These are phyloP conservation scores for Lagocephalus sceleratus DNA, from an alignment of 2,797 vertebrate genomes.

Conservation along the genomic window DNA sequence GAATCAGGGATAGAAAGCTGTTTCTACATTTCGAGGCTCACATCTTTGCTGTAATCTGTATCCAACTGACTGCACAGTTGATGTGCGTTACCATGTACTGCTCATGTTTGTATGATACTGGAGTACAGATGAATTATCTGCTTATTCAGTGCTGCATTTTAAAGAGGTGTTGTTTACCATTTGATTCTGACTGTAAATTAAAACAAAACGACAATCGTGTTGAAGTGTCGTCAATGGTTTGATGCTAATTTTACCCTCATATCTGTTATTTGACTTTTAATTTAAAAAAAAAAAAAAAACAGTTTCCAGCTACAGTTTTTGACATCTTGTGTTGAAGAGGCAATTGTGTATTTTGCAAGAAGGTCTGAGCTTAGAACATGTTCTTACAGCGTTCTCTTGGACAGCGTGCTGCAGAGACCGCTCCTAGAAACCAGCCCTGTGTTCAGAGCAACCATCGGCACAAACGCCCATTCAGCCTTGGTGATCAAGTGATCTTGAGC, in stretches of 20 bases:
- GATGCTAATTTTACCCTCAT: constrained; percentile 15
- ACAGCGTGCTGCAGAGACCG: too few relatives aligned
- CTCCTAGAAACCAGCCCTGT: too few relatives aligned
- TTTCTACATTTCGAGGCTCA: background rate
- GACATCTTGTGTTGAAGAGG: too few relatives aligned
- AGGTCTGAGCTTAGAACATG: too few relatives aligned
- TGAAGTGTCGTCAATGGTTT: constrained; percentile 1
- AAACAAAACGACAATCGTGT: constrained; percentile 45
- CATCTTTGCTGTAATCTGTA: background rate
- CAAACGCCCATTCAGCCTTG: too few relatives aligned
- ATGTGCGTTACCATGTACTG: too few relatives aligned
- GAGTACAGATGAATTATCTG: constrained; percentile 29
- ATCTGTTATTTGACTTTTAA: background rate
- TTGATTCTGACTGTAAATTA: constrained; percentile 67
- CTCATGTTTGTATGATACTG: constrained; percentile 49
- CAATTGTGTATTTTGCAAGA: too few relatives aligned
- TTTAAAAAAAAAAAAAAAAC: too few relatives aligned
- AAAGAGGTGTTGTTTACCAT: constrained; percentile 43
- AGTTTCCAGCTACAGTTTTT: too few relatives aligned
- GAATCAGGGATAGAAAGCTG: constrained; percentile 3
- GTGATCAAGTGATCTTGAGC: too few relatives aligned
- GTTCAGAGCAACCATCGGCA: too few relatives aligned
- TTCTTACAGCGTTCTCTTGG: too few relatives aligned
- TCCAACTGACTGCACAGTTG: background rate
- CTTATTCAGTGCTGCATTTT: constrained; percentile 38